Base-by-base conservation (phyloP, 2,888 invertebrate genomes). In the Acleris cristana region DNA sequence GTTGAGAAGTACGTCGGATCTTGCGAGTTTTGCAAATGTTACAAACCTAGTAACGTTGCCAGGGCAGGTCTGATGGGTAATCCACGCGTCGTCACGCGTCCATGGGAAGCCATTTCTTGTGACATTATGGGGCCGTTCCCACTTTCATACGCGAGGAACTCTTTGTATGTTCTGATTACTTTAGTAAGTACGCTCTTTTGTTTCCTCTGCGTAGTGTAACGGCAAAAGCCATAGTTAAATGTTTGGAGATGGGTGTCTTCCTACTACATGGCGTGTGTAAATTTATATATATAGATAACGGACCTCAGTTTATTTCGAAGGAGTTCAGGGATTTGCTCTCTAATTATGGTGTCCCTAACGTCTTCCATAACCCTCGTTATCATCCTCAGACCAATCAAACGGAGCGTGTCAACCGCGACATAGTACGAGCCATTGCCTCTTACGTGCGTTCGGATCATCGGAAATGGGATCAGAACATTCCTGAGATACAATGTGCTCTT, bases 11-110 rank as follows among this genome's bases (percentile, higher is more conserved):
- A 53, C 14, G 53, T 53, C 1, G 53, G 30, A 2, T 2, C 16
- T 16, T 53, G 53, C n/a, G 53, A 53, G n/a, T 30, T 26, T n/a
- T 53, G 53, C 10, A 53, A 53, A n/a, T 30, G n/a, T 30, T 53
- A 53, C 7, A 54, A 54, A n/a, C 53, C 53, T n/a, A n/a, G 26
- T n/a, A 54, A 54, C 7, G 5, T 54, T 6, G 53, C 53, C 30
- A 26, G 30, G 16, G 21, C 53, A 7, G 53, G 53, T n/a, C 30
- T 54, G 7, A 54, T 54, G 53, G 53, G 53, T 30, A 54, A 54
- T 30, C 53, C 53, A n/a, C 26, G 53, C 4, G 23, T 4, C 2
- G 14, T 52, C 3, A 14, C 52, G n/a, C 5, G 34, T 5, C 34
- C 34, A 7, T 5, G 34, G 5, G 34, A 34, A 34, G 34, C 6